Percentiles rank a stretch among this genome's conserved stretches.
These are phyloP conservation scores for Zaprionus vittiger DNA, from an alignment of 1,140 invertebrate species.

Conservation along the genomic window DNA sequence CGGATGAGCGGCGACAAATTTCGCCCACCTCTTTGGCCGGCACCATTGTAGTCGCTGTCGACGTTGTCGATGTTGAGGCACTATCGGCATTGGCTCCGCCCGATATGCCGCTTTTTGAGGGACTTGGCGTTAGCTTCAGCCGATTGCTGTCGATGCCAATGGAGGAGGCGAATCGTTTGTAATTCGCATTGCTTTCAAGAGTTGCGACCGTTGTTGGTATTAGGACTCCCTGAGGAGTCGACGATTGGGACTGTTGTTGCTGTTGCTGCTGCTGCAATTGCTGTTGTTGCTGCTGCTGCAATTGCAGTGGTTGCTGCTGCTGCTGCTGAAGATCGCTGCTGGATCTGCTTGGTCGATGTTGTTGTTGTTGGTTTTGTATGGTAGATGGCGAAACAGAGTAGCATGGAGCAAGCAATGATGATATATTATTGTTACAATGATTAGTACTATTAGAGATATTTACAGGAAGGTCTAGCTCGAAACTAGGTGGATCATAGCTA, in stretches of 20 bases:
- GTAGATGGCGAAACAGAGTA: constrained; percentile 66
- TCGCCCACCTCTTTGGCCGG: constrained; percentile 71
- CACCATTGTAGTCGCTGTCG: constrained; percentile 76
- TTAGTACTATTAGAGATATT: constrained; percentile 82
- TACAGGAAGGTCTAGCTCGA: constrained; percentile 71
- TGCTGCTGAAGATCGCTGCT: constrained; percentile 64
- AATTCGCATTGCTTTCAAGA: constrained; percentile 46
- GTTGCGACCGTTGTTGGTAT: constrained; percentile 58
- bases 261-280: constrained; percentile 11
- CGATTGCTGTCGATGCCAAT: constrained; percentile 57
- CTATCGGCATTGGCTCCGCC: constrained; percentile 68
- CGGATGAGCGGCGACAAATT: constrained; percentile 93
- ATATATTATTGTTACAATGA: constrained; percentile 80
- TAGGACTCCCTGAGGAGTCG: constrained; percentile 23
- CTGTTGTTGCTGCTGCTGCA: constrained; percentile 4
- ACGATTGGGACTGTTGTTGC: constrained; percentile 18
- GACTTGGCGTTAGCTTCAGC: constrained; percentile 73
- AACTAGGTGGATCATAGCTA: constrained; percentile 30
- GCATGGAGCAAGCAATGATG: constrained; percentile 83
- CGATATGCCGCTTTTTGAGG: constrained; percentile 75
- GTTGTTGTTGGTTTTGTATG: constrained; percentile 64
- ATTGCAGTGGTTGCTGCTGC: constrained; percentile 50
- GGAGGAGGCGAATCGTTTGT: constrained; percentile 66
- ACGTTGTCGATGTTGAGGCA: constrained; percentile 68
- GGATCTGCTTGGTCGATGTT: constrained; percentile 63